These are phyloP conservation scores for Sciurus niger DNA, from an alignment of 2,113 vertebrate species.

Conservation along the genomic window DNA sequence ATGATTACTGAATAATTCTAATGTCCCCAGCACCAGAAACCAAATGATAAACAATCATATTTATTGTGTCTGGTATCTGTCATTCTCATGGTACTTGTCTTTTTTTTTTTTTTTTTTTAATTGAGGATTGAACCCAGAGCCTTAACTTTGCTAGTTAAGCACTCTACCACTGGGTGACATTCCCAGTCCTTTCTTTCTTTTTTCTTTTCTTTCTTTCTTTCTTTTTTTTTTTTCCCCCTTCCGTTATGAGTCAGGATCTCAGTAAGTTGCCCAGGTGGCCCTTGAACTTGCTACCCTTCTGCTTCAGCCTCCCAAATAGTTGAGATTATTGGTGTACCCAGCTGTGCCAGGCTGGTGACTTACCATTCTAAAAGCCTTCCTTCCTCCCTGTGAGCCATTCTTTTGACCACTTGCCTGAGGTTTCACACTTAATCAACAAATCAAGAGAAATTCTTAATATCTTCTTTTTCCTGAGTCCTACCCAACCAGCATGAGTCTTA, in stretches of 20 bases:
- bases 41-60: neutral
- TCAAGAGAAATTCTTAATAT: neutral
- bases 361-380: constrained; percentile 6
- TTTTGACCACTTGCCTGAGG: neutral
- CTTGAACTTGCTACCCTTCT: neutral
- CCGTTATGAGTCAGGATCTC: neutral
- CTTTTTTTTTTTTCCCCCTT: no score
- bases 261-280: neutral
- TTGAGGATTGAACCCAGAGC: neutral
- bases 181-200: neutral
- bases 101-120: neutral
- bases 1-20: neutral
- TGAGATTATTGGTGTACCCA: neutral
- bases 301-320: neutral
- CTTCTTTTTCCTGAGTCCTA: neutral
- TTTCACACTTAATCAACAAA: constrained; percentile 33
- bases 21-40: neutral
- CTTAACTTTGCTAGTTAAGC: neutral
- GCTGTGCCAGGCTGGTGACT: neutral
- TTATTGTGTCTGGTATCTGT: neutral
- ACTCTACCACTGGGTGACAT: neutral
- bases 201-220: no score
- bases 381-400: neutral
- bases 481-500: neutral
- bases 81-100: neutral